phyloP scores from a whole-genome alignment of 1,140 invertebrate genomes.

The Cotesia typhae region DNA sequence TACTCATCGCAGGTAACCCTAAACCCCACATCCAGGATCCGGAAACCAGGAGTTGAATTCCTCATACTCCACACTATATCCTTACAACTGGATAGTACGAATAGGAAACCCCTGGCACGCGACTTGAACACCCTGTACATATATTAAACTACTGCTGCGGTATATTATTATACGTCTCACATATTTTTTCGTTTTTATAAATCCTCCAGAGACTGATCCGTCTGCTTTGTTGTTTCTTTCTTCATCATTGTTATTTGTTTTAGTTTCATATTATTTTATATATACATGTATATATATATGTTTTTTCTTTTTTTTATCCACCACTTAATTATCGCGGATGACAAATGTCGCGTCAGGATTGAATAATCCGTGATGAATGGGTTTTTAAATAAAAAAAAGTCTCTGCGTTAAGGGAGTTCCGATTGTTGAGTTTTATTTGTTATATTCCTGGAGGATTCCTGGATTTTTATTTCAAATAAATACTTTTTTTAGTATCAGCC shows the following conservation, averaged over 20 bases:
- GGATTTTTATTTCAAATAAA: too few relatives aligned
- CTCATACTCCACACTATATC: too few relatives aligned
- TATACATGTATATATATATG: background rate
- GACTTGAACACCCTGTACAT: slow-evolving; percentile 5
- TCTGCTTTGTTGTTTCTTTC: slow-evolving; percentile 21
- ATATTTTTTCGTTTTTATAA: slow-evolving; percentile 34
- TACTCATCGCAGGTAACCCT: too few relatives aligned
- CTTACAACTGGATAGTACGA: too few relatives aligned
- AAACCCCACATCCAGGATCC: too few relatives aligned
- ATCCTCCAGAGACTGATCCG: slow-evolving; percentile 13
- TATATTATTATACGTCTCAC: slow-evolving; percentile 30
- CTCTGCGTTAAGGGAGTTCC: background rate
- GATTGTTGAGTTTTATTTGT: background rate
- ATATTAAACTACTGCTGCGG: slow-evolving; percentile 6
- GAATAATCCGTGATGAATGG: slow-evolving; percentile 27
- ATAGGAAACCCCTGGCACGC: slow-evolving; percentile 25
- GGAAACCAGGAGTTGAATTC: too few relatives aligned
- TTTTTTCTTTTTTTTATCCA: background rate
- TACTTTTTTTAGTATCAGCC: too few relatives aligned
- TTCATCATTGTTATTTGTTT: slow-evolving; percentile 15
- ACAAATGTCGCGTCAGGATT: slow-evolving; percentile 27
- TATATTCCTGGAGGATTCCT: too few relatives aligned
- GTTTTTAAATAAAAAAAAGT: background rate
- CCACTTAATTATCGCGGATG: slow-evolving; percentile 2
- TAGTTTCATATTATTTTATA: background rate